Evolutionary conservation across 2,888 invertebrate species (phyloP).

Genomic region (Macrophya alboannulata): DNA sequence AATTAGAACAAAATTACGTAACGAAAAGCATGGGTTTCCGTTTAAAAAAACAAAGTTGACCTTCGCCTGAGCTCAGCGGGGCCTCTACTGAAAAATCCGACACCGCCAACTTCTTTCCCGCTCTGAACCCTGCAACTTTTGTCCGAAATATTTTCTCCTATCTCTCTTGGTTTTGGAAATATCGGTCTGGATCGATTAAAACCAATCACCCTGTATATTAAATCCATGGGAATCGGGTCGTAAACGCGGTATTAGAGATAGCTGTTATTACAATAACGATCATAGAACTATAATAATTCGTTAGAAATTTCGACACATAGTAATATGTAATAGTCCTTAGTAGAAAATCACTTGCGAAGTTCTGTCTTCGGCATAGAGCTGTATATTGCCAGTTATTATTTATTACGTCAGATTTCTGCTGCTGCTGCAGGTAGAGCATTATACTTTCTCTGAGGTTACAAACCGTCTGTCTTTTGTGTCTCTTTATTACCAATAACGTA

Average conservation of each 20-base stretch:
- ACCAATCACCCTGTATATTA: too few relatives aligned
- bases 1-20: too few relatives aligned
- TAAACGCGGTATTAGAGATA: neutral
- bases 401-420: conserved; percentile 35
- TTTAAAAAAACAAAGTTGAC: too few relatives aligned
- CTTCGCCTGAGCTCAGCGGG: too few relatives aligned
- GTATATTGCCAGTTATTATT: conserved; percentile 2
- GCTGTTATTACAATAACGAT: neutral
- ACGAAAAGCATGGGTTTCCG: too few relatives aligned
- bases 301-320: conserved; percentile 2
- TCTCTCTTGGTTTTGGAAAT: too few relatives aligned
- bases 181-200: too few relatives aligned
- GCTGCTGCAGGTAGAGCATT: neutral
- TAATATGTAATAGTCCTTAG: neutral
- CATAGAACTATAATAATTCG: neutral
- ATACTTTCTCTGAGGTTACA: conserved; percentile 48
- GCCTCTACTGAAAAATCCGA: too few relatives aligned
- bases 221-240: too few relatives aligned
- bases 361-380: neutral
- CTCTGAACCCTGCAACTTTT: too few relatives aligned
- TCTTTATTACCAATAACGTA: conserved; percentile 43
- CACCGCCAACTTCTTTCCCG: too few relatives aligned
- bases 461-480: conserved; percentile 42
- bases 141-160: too few relatives aligned
- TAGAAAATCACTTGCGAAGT: neutral